Evolutionary conservation across 1,140 invertebrate genomes (phyloP).

Genomic region (Neuroterus valhalla): DNA sequence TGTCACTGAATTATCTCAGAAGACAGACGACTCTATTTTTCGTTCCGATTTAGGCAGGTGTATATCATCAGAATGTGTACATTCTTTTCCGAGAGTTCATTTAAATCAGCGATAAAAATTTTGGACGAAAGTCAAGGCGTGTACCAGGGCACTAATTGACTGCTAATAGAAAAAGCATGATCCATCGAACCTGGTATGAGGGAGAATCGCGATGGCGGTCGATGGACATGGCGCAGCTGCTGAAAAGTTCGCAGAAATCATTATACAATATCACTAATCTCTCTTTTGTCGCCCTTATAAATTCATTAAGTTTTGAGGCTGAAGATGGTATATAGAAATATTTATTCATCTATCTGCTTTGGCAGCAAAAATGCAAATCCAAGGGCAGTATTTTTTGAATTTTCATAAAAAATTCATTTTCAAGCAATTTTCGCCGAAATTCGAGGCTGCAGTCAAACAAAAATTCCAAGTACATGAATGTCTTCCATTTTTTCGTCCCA

Average conservation of each 20-base stretch:
- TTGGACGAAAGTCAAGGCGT: background rate
- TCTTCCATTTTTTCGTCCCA: too few relatives aligned
- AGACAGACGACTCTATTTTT: slow-evolving; percentile 12
- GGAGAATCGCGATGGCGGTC: slow-evolving; percentile 43
- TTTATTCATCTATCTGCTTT: too few relatives aligned
- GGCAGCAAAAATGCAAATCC: too few relatives aligned
- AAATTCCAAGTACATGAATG: too few relatives aligned
- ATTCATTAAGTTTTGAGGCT: background rate
- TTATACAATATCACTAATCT: slow-evolving; percentile 21
- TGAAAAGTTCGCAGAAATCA: slow-evolving; percentile 20
- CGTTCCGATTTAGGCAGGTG: background rate
- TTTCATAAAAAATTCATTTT: too few relatives aligned
- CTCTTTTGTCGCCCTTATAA: background rate
- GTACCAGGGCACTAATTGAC: slow-evolving; percentile 51
- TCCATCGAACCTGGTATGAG: slow-evolving; percentile 33
- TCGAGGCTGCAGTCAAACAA: too few relatives aligned
- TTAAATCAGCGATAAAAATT: slow-evolving; percentile 20
- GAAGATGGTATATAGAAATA: background rate
- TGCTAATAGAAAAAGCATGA: slow-evolving; percentile 48
- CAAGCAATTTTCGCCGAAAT: too few relatives aligned
- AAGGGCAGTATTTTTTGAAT: too few relatives aligned
- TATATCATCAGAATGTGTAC: slow-evolving; percentile 1
- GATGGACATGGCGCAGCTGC: slow-evolving; percentile 51
- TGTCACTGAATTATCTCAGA: slow-evolving; percentile 11
- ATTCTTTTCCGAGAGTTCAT: background rate